Percentiles rank a stretch among this genome's conserved stretches.
phyloP scores from a whole-genome alignment of 2,888 invertebrate genomes.

The Agrypnus murinus region DNA sequence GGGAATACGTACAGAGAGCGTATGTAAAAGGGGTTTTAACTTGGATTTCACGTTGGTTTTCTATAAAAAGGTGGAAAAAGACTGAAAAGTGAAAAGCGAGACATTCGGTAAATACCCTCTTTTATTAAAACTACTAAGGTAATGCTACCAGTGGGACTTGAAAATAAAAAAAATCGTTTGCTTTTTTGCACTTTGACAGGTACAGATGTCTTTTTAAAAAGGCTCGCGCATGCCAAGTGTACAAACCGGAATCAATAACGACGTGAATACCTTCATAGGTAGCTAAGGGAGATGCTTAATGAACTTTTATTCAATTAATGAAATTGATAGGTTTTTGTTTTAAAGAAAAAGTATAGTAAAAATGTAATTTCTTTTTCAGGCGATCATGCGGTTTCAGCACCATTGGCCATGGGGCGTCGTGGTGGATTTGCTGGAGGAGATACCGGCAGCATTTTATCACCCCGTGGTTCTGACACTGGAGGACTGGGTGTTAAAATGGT shows the following conservation, averaged over 20 bases:
- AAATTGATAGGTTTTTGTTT: background rate
- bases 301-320: constrained; percentile 3
- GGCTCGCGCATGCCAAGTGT: constrained; percentile 29
- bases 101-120: constrained; percentile 5
- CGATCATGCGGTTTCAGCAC: constrained; percentile 82
- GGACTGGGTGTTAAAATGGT: constrained; percentile 98
- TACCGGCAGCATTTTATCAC: constrained; percentile 79
- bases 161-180: background rate
- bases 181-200: constrained; percentile 15
- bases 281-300: background rate
- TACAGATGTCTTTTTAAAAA: constrained; percentile 27
- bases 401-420: constrained; percentile 86
- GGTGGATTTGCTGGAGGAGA: constrained; percentile 76
- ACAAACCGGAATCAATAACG: constrained; percentile 30
- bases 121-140: background rate
- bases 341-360: no score
- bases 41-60: background rate
- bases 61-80: background rate
- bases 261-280: background rate
- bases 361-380: constrained; percentile 61
- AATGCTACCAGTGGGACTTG: no score
- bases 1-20: no score
- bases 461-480: constrained; percentile 86
- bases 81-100: background rate
- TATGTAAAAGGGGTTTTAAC: background rate